These are phyloP conservation scores for Poecilobothrus nobilitatus DNA, from an alignment of 2,888 invertebrate species.

Conservation along the genomic window DNA sequence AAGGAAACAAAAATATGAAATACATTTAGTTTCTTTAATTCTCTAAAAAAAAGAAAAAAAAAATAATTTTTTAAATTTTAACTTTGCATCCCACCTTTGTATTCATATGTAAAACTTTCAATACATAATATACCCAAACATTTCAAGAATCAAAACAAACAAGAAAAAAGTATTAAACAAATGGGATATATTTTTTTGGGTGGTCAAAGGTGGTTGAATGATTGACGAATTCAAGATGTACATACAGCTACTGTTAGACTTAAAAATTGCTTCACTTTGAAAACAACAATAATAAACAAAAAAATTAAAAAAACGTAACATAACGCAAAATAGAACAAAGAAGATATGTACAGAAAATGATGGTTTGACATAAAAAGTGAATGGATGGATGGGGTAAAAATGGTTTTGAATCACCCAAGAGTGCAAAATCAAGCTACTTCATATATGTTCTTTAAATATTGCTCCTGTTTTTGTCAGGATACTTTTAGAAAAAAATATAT, in stretches of 20 bases:
- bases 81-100: no score
- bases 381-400: neutral
- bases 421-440: neutral
- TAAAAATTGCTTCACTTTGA: neutral
- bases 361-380: neutral
- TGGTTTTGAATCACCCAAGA: neutral
- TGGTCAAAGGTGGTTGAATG: constrained; percentile 4
- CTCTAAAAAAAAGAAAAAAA: no score
- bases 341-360: neutral
- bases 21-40: no score
- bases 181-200: neutral
- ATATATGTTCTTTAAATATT: neutral
- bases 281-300: neutral
- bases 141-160: no score
- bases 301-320: no score
- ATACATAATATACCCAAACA: no score
- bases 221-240: constrained; percentile 4
- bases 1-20: no score
- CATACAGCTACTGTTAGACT: neutral
- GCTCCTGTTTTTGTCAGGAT: constrained; percentile 1
- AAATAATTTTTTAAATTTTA: no score
- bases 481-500: neutral
- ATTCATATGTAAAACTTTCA: no score
- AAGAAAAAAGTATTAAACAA: neutral
- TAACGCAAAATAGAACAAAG: neutral